phyloP scores from a whole-genome alignment of 2,113 vertebrate species.

The Halcyon malimbica region DNA sequence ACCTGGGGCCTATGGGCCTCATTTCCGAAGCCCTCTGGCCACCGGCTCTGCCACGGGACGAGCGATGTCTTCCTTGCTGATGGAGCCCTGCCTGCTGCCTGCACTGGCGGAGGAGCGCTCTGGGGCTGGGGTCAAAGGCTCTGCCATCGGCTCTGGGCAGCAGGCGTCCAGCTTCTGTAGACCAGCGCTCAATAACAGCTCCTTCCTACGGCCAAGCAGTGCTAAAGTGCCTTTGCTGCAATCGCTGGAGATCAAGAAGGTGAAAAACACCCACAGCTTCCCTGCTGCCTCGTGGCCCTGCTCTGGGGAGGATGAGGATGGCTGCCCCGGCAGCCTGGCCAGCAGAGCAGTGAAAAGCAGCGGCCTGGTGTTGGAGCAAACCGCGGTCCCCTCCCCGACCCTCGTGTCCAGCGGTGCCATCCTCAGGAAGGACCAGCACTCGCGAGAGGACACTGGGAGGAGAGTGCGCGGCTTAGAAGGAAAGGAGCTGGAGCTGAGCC shows the following conservation, averaged over 20 bases:
- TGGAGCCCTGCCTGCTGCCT: conserved; percentile 54
- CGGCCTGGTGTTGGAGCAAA: background rate
- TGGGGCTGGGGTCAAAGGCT: conserved; percentile 20
- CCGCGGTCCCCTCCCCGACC: background rate
- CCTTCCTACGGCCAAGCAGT: conserved; percentile 64
- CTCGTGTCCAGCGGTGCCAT: background rate
- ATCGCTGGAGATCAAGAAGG: conserved; percentile 59
- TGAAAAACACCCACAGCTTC: conserved; percentile 10
- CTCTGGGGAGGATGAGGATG: background rate
- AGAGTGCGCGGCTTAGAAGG: background rate
- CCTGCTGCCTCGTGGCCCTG: background rate
- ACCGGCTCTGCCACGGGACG: background rate
- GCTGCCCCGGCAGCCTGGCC: background rate
- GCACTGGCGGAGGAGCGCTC: conserved; percentile 40
- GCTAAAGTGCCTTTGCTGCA: conserved; percentile 85
- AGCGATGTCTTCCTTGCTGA: conserved; percentile 77
- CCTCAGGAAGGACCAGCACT: conserved; percentile 12
- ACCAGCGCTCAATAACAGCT: conserved; percentile 63
- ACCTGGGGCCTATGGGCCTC: conserved; percentile 42
- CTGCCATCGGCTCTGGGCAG: conserved; percentile 53
- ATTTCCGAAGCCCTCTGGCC: conserved; percentile 9
- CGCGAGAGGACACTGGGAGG: background rate
- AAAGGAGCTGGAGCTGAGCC: conserved; percentile 26
- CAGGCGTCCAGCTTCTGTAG: conserved; percentile 63
- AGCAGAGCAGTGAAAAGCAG: background rate